Base-by-base conservation (phyloP, 2,113 vertebrate species). In the Neodontobutis hainanensis region DNA sequence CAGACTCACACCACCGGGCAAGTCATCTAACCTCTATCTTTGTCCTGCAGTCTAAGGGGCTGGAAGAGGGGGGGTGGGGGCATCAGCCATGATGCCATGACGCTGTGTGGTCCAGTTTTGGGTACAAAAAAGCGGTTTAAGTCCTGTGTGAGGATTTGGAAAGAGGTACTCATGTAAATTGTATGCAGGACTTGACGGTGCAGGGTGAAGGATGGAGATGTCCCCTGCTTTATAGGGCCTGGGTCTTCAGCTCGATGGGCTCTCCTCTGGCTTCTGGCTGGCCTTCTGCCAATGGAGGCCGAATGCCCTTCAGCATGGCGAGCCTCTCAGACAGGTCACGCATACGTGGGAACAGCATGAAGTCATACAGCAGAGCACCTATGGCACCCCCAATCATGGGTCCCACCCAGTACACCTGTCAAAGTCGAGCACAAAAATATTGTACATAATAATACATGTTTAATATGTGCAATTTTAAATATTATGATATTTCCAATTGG, bases 351-450 rank as follows among this genome's bases (percentile, higher is more conserved):
- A 95, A 96, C 72, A 97, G 92, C 73, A 96, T 87, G 84, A 98
- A 96, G 87, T 98, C 96, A 4, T 98, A 98, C 16, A 97, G 81
- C 81, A 97, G 88, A 60, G 94, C 94, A 3, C 93, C 95, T 75
- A 97, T 75, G 50, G 92, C 93, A 0, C 91, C 94, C 4, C 96
- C 96, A 43, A 96, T 94, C 91, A 97, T 90, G 5, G 96, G 95
- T 44, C 95, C 96, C 43, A 96, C 95, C 96, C 96, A 97, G 88
- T 95, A 98, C 47, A 98, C 95, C 96, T 97, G 85, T 2, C 48
- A 82, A 62, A 35, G 71, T 9, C 4, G 43, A 10, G 43, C 15
- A 57, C 47, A 52, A 57, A 64, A 45, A 69, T 0, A 6, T 70
- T 34, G n/a, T n/a, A n/a, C n/a, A n/a, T n/a, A n/a, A n/a, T 69